These are phyloP conservation scores for Drosophila pandora DNA, from an alignment of 1,140 invertebrate genomes.

Conservation along the genomic window DNA sequence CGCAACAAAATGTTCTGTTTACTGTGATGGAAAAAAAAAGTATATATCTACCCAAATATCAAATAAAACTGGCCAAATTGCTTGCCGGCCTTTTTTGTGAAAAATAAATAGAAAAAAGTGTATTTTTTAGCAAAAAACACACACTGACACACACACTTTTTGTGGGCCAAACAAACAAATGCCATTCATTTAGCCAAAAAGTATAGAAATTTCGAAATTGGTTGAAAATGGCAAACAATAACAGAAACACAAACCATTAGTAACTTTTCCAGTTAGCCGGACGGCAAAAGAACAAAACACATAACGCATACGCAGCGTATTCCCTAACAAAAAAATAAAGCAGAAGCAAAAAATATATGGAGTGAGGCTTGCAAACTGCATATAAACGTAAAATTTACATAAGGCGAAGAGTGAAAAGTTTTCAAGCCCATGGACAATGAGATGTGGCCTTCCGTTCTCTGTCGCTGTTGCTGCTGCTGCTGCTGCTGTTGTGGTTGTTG, in stretches of 20 bases:
- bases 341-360: neutral
- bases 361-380: conserved; percentile 1
- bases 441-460: conserved; percentile 46
- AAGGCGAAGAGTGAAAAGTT: conserved; percentile 57
- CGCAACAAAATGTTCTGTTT: conserved; percentile 3
- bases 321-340: conserved; percentile 2
- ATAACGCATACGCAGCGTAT: conserved; percentile 46
- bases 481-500: conserved; percentile 10
- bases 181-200: conserved; percentile 30
- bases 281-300: conserved; percentile 14
- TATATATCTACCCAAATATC: conserved; percentile 1
- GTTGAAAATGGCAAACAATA: conserved; percentile 41
- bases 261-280: conserved; percentile 48
- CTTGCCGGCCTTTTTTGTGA: conserved; percentile 4
- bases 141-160: conserved; percentile 8
- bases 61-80: conserved; percentile 16
- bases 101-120: conserved; percentile 23
- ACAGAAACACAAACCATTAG: conserved; percentile 49
- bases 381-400: conserved; percentile 40
- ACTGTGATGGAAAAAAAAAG: conserved; percentile 12
- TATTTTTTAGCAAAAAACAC: conserved; percentile 12
- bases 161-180: conserved; percentile 39
- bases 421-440: conserved; percentile 42
- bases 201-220: conserved; percentile 36
- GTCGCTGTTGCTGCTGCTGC: conserved; percentile 39